phyloP scores from a whole-genome alignment of 2,113 vertebrate genomes.

The Actenoides lindsayi region DNA sequence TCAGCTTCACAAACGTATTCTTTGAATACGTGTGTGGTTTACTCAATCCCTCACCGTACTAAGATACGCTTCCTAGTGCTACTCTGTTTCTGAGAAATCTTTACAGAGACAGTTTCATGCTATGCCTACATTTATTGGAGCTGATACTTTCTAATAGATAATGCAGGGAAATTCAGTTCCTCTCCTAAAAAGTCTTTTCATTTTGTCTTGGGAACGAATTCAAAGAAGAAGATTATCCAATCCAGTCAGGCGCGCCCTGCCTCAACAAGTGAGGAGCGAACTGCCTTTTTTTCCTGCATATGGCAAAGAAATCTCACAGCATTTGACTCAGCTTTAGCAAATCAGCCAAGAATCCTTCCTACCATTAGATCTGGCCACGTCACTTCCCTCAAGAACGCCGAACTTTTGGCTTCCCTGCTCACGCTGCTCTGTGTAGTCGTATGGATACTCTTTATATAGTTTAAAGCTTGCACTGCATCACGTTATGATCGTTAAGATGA shows the following conservation, averaged over 20 bases:
- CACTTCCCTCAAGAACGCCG: neutral
- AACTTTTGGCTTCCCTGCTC: slow-evolving; percentile 22
- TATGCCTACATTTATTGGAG: slow-evolving; percentile 9
- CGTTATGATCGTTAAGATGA: slow-evolving; percentile 44
- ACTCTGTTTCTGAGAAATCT: slow-evolving; percentile 56
- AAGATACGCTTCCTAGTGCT: slow-evolving; percentile 62
- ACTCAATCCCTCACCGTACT: slow-evolving; percentile 1
- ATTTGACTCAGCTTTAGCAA: slow-evolving; percentile 1
- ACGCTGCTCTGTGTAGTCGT: slow-evolving; percentile 38
- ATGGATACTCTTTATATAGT: slow-evolving; percentile 62
- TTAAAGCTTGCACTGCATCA: slow-evolving; percentile 67
- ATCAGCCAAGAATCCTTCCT: neutral
- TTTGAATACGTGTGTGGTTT: slow-evolving; percentile 9
- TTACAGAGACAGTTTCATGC: slow-evolving; percentile 48
- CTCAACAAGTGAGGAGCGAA: neutral
- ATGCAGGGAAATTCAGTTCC: neutral
- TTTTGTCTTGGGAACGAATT: slow-evolving; percentile 35
- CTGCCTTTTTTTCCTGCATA: neutral
- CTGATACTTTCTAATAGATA: neutral
- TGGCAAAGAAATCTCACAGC: slow-evolving; percentile 13
- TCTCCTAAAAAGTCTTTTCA: slow-evolving; percentile 24
- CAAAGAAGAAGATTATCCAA: neutral
- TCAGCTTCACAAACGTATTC: slow-evolving; percentile 39
- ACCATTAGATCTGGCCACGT: neutral
- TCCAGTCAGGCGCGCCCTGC: neutral